phyloP scores from a whole-genome alignment of 2,888 invertebrate species.

The Rhagophthalmus giganteus region DNA sequence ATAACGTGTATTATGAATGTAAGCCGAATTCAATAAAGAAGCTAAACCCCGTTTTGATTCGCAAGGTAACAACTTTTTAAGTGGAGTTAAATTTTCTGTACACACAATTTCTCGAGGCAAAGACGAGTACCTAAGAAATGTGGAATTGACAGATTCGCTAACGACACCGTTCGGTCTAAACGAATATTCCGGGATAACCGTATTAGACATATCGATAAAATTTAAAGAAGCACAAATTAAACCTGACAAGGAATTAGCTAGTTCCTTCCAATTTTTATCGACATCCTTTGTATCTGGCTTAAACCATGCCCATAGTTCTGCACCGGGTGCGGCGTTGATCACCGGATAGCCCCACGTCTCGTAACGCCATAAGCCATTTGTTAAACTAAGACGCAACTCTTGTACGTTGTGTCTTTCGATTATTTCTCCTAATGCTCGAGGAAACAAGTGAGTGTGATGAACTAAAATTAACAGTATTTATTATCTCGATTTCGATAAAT shows the following conservation, averaged over 20 bases:
- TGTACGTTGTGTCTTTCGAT: conserved; percentile 80
- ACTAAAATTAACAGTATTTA: conserved; percentile 63
- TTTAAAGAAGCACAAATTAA: conserved; percentile 95
- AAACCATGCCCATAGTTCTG: conserved; percentile 95
- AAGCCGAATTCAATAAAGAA: conserved; percentile 84
- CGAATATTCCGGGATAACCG: conserved; percentile 79
- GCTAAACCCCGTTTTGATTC: conserved; percentile 86
- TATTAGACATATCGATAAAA: conserved; percentile 85
- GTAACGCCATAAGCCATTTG: conserved; percentile 93
- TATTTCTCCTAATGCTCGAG: conserved; percentile 86
- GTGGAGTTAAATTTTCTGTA: conserved; percentile 98
- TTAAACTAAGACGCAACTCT: conserved; percentile 88
- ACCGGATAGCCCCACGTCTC: conserved; percentile 94
- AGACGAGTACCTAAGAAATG: conserved; percentile 78
- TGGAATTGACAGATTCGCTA: conserved; percentile 55
- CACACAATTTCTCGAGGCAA: conserved; percentile 95
- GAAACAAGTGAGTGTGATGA: conserved; percentile 84
- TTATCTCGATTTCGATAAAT: no score
- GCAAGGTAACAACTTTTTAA: conserved; percentile 96
- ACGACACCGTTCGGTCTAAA: conserved; percentile 75
- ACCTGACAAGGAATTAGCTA: conserved; percentile 91
- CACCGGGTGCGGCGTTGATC: conserved; percentile 87
- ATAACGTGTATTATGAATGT: conserved; percentile 90
- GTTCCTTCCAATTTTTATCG: conserved; percentile 82
- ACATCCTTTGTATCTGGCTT: conserved; percentile 67